These are phyloP conservation scores for Drosophila mercatorum DNA, from an alignment of 2,888 invertebrate species.

Conservation along the genomic window DNA sequence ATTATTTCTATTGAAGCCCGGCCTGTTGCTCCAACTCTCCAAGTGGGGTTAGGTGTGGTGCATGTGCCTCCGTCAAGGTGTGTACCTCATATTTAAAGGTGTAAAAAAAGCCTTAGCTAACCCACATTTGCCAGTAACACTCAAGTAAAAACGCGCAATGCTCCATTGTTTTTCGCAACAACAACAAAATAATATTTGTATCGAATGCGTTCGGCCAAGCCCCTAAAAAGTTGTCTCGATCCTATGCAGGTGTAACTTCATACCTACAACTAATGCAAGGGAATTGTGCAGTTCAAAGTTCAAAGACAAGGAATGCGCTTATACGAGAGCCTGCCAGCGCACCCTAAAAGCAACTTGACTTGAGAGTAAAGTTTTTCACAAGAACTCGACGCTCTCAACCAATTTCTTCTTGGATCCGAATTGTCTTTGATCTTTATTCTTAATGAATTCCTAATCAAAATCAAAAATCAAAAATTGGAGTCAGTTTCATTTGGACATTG, in stretches of 20 bases:
- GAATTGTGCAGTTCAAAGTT: slow-evolving; percentile 38
- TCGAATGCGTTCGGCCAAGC: slow-evolving; percentile 58
- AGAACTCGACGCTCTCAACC: not conserved
- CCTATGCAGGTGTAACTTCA: slow-evolving; percentile 49
- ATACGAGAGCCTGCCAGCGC: slow-evolving; percentile 5
- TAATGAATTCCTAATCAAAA: not conserved
- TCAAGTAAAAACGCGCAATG: slow-evolving; percentile 7
- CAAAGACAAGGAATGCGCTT: slow-evolving; percentile 19
- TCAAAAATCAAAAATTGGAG: not conserved
- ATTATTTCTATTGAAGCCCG: slow-evolving; percentile 39
- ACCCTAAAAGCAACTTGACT: not conserved
- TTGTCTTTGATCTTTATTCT: not conserved
- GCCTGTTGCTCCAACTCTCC: slow-evolving; percentile 22
- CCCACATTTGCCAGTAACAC: slow-evolving; percentile 54
- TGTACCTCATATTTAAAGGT: slow-evolving; percentile 67
- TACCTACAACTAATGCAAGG: slow-evolving; percentile 18
- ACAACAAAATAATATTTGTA: slow-evolving; percentile 17
- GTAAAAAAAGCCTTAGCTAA: slow-evolving; percentile 71
- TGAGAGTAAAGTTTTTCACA: not conserved
- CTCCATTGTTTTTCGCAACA: slow-evolving; percentile 26
- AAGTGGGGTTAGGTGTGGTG: slow-evolving; percentile 57
- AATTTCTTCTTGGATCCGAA: not conserved
- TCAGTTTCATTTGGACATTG: not conserved
- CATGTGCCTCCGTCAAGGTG: slow-evolving; percentile 53
- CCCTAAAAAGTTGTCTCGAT: slow-evolving; percentile 14